Evolutionary conservation across 2,113 vertebrate species (phyloP), one percentile per base, ranked within the genome.

Genomic region (Sorex fumeus): DNA sequence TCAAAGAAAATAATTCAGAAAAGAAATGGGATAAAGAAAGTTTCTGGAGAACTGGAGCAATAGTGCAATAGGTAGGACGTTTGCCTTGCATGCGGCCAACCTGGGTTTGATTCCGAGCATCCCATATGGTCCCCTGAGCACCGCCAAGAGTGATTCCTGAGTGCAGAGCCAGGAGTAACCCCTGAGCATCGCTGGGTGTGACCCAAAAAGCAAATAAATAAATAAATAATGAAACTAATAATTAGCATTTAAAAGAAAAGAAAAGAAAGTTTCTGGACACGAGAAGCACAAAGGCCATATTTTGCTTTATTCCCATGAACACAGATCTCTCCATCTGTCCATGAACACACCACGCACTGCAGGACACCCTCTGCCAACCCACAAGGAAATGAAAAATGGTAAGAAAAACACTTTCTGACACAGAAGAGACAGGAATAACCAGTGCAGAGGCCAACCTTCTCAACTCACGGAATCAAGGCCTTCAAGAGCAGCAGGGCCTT

Each of bases 261-360:
- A 60, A 60, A 16, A 57, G 53, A 57, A 15, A 1, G 10, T 67
- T 90, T n/a, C 45, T 62, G 47, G 32, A 80, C 88, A 76, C 34
- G 9, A 62, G 23, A 79, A 77, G 36, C 86, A 86, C 47, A 77
- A 91, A 82, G 40, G 40, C 84, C 69, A 18, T 83, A 69, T 93
- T 93, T 87, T 50, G 12, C 87, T 74, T 64, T 86, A 74, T 50
- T 92, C 84, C 23, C 75, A 30, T 50, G 94, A 94, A 94, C 93
- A 87, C 87, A 88, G 69, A 64, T 74, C 50, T 75, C 66, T 80
- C 88, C 57, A 23, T 60, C 57, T 60, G 18, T 60, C 19, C 3
- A 50, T n/a, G 57, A 74, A 94, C 93, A 91, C 80, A 80, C 88
- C 91, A 92, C 84, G 43, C 34, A 89, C 81, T 91, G 34, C 19